A percentile compares a stretch with the other conserved stretches of the same genome.
Evolutionary conservation across 2,888 invertebrate genomes (phyloP).

Genomic region (Lasius fuliginosus): DNA sequence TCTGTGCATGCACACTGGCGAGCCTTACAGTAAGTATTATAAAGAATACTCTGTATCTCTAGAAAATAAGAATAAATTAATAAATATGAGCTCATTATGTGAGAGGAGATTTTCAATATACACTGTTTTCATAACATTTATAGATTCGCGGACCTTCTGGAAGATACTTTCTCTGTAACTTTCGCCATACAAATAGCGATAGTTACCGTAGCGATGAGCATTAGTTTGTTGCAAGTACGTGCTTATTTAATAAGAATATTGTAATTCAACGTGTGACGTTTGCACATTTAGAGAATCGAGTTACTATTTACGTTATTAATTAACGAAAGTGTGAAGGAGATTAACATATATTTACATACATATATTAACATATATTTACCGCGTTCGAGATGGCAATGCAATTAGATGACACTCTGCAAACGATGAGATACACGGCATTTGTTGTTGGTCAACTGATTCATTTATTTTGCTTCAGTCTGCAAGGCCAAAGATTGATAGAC

Average conservation of each 20-base stretch:
- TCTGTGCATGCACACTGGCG: not conserved
- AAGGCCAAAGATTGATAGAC: slow-evolving; percentile 58
- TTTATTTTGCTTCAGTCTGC: slow-evolving; percentile 38
- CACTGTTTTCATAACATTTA: not conserved
- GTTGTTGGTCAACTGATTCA: slow-evolving; percentile 49
- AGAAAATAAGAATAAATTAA: not conserved
- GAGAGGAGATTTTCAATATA: not conserved
- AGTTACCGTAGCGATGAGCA: not conserved
- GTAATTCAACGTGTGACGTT: not conserved
- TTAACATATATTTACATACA: not conserved
- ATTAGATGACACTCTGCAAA: not conserved
- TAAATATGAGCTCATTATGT: not conserved
- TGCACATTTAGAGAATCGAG: not conserved
- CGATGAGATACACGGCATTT: not conserved
- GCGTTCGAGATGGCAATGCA: not conserved
- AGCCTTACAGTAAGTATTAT: slow-evolving; percentile 15
- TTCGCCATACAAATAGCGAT: not conserved
- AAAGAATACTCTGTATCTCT: not conserved
- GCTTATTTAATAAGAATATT: too few species aligned
- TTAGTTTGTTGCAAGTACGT: slow-evolving; percentile 19
- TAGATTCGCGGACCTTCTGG: slow-evolving; percentile 9
- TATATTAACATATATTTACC: not conserved
- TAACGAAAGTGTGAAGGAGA: not conserved
- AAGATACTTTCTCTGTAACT: not conserved
- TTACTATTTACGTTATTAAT: not conserved